Conservation (phyloP, 2,113 vertebrate genomes). For the Ceratotherium simum region DNA sequence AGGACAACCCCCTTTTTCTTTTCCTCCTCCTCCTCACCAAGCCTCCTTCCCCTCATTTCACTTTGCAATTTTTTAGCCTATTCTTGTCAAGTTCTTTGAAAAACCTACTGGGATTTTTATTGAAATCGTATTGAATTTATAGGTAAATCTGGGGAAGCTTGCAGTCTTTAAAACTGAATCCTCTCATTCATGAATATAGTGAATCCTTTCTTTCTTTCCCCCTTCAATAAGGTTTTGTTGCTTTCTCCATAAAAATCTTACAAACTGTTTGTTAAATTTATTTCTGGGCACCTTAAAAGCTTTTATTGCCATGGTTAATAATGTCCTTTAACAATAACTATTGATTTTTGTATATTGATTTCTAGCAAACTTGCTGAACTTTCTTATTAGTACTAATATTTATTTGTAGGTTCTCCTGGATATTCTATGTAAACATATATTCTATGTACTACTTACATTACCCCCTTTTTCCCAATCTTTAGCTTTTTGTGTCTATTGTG, state of each 20-base stretch:
- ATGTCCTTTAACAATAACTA: constrained; percentile 72
- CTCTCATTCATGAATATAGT: constrained; percentile 27
- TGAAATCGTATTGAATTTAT: constrained; percentile 46
- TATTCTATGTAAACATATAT: constrained; percentile 10
- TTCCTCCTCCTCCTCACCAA: background rate
- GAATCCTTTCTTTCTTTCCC: constrained; percentile 42
- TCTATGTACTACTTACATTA: background rate
- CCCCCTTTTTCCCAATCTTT: background rate
- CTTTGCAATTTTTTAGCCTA: background rate
- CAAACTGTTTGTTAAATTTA: constrained; percentile 71
- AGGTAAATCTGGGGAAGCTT: constrained; percentile 22
- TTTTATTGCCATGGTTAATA: constrained; percentile 67
- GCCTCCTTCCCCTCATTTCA: background rate
- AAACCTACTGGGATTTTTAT: constrained; percentile 45
- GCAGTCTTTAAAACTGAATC: constrained; percentile 17
- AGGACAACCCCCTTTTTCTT: background rate
- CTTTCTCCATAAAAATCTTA: constrained; percentile 63
- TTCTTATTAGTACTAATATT: constrained; percentile 62
- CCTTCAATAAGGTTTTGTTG: constrained; percentile 62
- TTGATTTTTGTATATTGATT: constrained; percentile 77
- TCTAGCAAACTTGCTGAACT: constrained; percentile 48
- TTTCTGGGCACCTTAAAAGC: constrained; percentile 63
- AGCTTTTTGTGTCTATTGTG: background rate
- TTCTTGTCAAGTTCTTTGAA: constrained; percentile 26
- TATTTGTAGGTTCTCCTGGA: constrained; percentile 54